Conservation (phyloP, 2,888 invertebrate genomes). For the Eremobia ochroleuca region DNA sequence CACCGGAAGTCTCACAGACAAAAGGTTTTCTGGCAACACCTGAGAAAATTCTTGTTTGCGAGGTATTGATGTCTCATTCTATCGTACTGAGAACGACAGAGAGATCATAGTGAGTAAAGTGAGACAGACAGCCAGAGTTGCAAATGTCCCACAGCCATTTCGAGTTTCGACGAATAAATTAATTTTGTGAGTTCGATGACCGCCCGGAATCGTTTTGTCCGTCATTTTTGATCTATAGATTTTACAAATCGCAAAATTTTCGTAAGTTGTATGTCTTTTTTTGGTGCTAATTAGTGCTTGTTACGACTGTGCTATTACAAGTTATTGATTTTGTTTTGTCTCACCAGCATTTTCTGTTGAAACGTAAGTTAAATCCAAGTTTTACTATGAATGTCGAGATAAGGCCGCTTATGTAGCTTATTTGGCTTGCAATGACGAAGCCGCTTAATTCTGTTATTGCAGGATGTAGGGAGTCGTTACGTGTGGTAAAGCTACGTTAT, state of each 20-base stretch:
- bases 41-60: neutral
- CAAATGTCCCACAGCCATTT: constrained; percentile 49
- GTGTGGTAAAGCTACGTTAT: constrained; percentile 13
- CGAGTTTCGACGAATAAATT: constrained; percentile 61
- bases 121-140: constrained; percentile 49
- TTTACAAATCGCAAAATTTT: constrained; percentile 75
- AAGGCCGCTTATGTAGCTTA: constrained; percentile 63
- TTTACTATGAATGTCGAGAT: constrained; percentile 58
- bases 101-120: constrained; percentile 7
- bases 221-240: constrained; percentile 86
- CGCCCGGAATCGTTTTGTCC: constrained; percentile 81
- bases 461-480: constrained; percentile 35
- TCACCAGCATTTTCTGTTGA: constrained; percentile 53
- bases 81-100: neutral
- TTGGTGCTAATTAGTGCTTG: constrained; percentile 67
- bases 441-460: constrained; percentile 79
- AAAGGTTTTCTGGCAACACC: constrained; percentile 33
- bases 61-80: constrained; percentile 38
- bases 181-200: constrained; percentile 77
- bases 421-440: constrained; percentile 78
- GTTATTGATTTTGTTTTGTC: constrained; percentile 62
- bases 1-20: constrained; percentile 49
- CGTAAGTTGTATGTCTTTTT: constrained; percentile 66
- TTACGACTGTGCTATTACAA: constrained; percentile 56
- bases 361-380: constrained; percentile 71